These are phyloP conservation scores for Leucoraja ocellata DNA, from an alignment of 2,797 vertebrate species.

Conservation along the genomic window DNA sequence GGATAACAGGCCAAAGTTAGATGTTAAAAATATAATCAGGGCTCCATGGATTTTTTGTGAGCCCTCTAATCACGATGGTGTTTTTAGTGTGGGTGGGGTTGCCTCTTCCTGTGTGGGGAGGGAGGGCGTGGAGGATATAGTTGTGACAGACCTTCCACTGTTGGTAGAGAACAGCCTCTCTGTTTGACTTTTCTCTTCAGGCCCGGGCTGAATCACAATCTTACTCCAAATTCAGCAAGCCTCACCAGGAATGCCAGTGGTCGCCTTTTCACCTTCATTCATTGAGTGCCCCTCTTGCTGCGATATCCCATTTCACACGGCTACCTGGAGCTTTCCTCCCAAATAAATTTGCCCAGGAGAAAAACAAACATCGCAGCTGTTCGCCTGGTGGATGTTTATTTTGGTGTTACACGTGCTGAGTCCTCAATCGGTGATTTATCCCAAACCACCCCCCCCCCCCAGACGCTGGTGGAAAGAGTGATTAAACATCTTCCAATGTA, in stretches of 20 bases:
- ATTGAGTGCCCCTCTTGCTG: conserved; percentile 9
- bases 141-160: conserved; percentile 20
- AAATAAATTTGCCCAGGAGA: neutral
- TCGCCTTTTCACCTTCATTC: neutral
- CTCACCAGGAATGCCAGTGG: neutral
- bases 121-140: neutral
- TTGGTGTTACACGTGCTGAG: conserved; percentile 10
- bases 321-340: conserved; percentile 10
- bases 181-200: conserved; percentile 11
- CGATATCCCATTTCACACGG: neutral
- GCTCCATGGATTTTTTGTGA: neutral
- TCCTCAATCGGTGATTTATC: neutral
- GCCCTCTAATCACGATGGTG: neutral
- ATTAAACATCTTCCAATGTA: neutral
- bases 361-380: conserved; percentile 7
- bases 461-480: neutral
- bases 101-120: conserved; percentile 6
- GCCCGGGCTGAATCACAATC: neutral
- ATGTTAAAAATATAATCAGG: neutral
- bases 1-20: neutral
- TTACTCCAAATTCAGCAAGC: neutral
- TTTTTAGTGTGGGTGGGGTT: conserved; percentile 22
- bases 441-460: too few relatives aligned
- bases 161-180: conserved; percentile 13
- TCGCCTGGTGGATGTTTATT: neutral